phyloP scores from a whole-genome alignment of 2,888 invertebrate genomes.

The Lissocephala sabroskyi region DNA sequence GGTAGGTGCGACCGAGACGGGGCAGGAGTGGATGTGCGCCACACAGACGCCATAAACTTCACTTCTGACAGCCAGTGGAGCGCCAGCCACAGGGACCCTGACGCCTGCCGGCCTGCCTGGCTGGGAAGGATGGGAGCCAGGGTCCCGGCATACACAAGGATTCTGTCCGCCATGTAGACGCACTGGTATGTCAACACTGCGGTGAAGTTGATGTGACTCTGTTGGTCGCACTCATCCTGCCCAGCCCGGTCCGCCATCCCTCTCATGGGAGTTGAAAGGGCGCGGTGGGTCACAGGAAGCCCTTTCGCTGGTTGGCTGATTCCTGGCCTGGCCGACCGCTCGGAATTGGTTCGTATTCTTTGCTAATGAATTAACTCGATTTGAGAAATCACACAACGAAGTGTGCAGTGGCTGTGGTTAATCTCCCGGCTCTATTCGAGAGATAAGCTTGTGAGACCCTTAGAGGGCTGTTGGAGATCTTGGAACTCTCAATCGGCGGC shows the following conservation, averaged over 20 bases:
- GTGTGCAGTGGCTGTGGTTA: too few species aligned
- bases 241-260: conserved; percentile 5
- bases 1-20: conserved; percentile 17
- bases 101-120: too few species aligned
- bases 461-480: too few species aligned
- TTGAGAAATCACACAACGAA: conserved; percentile 43
- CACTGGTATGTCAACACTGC: conserved; percentile 48
- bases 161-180: conserved; percentile 25
- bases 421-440: too few species aligned
- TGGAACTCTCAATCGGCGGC: too few species aligned
- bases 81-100: conserved; percentile 42
- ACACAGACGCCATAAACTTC: conserved; percentile 70
- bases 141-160: conserved; percentile 1
- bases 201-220: conserved; percentile 37
- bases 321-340: too few species aligned
- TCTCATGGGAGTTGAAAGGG: conserved; percentile 16
- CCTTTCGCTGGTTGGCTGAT: conserved; percentile 2
- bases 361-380: conserved; percentile 48
- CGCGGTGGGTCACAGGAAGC: conserved; percentile 21
- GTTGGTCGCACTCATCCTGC: not conserved
- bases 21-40: conserved; percentile 34
- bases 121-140: not conserved
- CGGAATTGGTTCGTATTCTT: conserved; percentile 4
- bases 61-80: conserved; percentile 69
- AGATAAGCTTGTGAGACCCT: too few species aligned